These are phyloP conservation scores for Mus spretus DNA, from an alignment of 2,797 vertebrate genomes.

Conservation along the genomic window DNA sequence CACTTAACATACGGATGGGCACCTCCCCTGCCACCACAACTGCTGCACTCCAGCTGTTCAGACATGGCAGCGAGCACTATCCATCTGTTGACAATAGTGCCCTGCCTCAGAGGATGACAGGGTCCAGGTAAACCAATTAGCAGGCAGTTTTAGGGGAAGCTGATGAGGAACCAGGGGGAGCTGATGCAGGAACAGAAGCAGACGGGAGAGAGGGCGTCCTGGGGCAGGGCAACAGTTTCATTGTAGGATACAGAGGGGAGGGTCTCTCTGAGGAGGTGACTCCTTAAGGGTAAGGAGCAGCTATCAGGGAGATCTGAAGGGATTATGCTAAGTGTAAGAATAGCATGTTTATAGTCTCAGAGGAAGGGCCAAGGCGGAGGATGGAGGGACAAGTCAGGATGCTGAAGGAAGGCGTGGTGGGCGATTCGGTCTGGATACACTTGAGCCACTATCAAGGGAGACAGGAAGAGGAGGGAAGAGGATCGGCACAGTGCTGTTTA, in stretches of 20 bases:
- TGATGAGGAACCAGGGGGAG: background rate
- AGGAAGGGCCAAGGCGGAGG: background rate
- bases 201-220: background rate
- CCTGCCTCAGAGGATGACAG: background rate
- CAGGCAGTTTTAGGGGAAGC: background rate
- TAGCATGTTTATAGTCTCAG: background rate
- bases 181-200: background rate
- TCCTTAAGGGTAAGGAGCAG: background rate
- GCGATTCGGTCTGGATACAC: background rate
- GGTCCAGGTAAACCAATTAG: background rate
- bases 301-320: background rate
- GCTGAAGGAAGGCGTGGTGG: no score
- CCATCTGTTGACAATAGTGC: background rate
- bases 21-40: background rate
- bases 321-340: background rate
- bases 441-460: background rate
- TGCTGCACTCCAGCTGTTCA: background rate
- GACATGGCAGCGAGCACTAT: background rate
- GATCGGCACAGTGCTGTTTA: background rate
- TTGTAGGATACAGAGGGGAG: background rate
- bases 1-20: background rate
- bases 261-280: background rate
- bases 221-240: background rate
- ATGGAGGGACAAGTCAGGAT: background rate
- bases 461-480: background rate